Conservation (phyloP, 2,888 invertebrate genomes). For the Sinelater perroti region DNA sequence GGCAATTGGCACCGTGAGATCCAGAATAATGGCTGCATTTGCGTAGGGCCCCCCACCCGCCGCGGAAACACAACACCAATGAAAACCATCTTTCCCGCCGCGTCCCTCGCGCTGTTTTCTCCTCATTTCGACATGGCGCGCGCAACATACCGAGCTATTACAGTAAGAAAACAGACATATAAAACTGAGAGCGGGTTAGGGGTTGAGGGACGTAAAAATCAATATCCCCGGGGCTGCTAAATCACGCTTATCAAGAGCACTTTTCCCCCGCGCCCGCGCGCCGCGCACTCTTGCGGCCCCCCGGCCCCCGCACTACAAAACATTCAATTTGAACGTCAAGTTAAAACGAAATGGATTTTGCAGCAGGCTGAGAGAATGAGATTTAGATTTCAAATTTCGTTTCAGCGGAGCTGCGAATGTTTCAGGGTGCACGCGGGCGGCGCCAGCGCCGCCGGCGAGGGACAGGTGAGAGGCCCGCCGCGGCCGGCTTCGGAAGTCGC, state of each 20-base stretch:
- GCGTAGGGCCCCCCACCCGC: conserved; percentile 53
- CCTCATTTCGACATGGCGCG: conserved; percentile 61
- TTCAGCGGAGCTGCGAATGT: conserved; percentile 51
- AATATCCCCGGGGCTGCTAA: conserved; percentile 78
- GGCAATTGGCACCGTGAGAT: conserved; percentile 52
- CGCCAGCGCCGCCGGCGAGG: conserved; percentile 35
- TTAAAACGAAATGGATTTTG: conserved; percentile 69
- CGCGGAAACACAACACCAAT: conserved; percentile 61
- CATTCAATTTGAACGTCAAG: conserved; percentile 69
- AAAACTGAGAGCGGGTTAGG: conserved; percentile 63
- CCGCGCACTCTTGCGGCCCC: conserved; percentile 45
- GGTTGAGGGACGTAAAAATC: conserved; percentile 63
- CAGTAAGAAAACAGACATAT: conserved; percentile 67
- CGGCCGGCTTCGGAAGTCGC: conserved; percentile 35
- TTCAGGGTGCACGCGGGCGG: conserved; percentile 41
- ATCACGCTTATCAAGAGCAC: conserved; percentile 72
- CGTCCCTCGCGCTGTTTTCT: conserved; percentile 58
- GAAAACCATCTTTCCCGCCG: conserved; percentile 57
- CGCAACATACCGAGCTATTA: conserved; percentile 64
- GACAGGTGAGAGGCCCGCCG: conserved; percentile 34
- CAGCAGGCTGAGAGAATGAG: conserved; percentile 62
- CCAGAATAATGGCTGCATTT: conserved; percentile 60
- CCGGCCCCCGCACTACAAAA: conserved; percentile 63
- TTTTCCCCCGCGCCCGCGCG: conserved; percentile 55
- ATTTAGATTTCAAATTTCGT: conserved; percentile 62